Evolutionary conservation across 2,797 vertebrate species (phyloP).

Genomic region (Dryobates pubescens): DNA sequence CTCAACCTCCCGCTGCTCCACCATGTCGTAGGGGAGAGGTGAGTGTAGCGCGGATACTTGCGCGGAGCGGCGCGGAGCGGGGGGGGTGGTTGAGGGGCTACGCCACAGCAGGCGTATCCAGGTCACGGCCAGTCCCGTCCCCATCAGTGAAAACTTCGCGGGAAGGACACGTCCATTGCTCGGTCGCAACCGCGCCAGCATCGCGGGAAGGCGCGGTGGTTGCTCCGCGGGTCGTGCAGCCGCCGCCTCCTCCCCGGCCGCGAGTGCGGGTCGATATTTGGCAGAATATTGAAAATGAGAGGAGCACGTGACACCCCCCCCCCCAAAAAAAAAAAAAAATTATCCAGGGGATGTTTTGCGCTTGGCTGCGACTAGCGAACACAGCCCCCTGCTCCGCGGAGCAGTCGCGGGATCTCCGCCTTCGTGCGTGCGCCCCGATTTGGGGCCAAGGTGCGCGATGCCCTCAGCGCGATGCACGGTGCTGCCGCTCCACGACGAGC

Average conservation of each 20-base stretch:
- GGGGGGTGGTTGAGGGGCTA: background rate
- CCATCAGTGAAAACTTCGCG: constrained; percentile 72
- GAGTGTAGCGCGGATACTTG: constrained; percentile 67
- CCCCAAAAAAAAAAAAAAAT: no score
- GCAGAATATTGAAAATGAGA: background rate
- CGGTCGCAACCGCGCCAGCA: background rate
- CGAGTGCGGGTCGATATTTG: constrained; percentile 37
- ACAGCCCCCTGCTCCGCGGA: background rate
- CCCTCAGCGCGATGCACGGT: background rate
- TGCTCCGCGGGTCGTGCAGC: background rate
- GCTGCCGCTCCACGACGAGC: background rate
- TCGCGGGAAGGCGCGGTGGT: background rate
- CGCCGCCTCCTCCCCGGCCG: background rate
- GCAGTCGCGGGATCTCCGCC: background rate
- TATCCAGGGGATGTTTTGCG: background rate
- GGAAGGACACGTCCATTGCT: constrained; percentile 31
- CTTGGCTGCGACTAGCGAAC: background rate
- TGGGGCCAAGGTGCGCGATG: background rate
- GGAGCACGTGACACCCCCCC: constrained; percentile 44
- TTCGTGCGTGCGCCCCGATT: background rate
- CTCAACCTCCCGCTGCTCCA: constrained; percentile 63
- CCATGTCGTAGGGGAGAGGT: constrained; percentile 82
- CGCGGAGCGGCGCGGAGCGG: background rate
- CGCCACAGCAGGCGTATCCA: constrained; percentile 23
- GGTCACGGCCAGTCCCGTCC: constrained; percentile 59